Base-by-base conservation (phyloP, 2,888 invertebrate species). In the Oscheius sp. region DNA sequence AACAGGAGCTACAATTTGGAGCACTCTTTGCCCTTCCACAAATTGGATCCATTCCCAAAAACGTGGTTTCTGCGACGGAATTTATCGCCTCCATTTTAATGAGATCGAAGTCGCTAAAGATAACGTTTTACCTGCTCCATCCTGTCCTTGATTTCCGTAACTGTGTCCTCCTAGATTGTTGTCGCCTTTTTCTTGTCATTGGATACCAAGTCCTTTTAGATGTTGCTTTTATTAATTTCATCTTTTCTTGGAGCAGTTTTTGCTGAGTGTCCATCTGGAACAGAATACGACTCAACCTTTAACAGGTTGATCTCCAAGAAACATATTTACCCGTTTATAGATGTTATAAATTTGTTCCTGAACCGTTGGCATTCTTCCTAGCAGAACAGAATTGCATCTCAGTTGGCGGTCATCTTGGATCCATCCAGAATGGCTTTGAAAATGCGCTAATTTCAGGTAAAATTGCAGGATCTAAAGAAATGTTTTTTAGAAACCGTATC, bases 371-470 rank as follows among this genome's bases (percentile, higher is more conserved):
- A 5, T 69, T 69, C 41, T 69, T 56, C 43, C 29, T 69, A 2
- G 72, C 72, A 6, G 72, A 72, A 23, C 63, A 61, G 52, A 55
- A 63, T 13, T 72, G 72, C 25, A 49, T 63, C 13, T 29, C 53
- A 2, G 25, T 61, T 29, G 72, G 72, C n/a, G 63, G 61, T n/a
- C 72, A 72, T 56, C 27, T 72, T 5, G 63, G 63, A 21, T 72
- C 72, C n/a, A 63, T 63, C 21, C 63, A 63, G 6, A 72, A 72
- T 53, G 72, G 72, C 6, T 72, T 72, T 27, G 72, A 72, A 41
- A 63, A 63, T 49, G 72, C 72, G 41, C 41, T 72, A 16, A n/a
- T 72, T 43, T 12, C 52, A 7, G 72, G 72, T 72, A 21, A 52
- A 1, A 5, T 25, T n/a, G 29, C 9, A 27, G 27, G 16, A 23